Base-by-base conservation (phyloP, 2,888 invertebrate species). In the Dolichopus griseipennis region DNA sequence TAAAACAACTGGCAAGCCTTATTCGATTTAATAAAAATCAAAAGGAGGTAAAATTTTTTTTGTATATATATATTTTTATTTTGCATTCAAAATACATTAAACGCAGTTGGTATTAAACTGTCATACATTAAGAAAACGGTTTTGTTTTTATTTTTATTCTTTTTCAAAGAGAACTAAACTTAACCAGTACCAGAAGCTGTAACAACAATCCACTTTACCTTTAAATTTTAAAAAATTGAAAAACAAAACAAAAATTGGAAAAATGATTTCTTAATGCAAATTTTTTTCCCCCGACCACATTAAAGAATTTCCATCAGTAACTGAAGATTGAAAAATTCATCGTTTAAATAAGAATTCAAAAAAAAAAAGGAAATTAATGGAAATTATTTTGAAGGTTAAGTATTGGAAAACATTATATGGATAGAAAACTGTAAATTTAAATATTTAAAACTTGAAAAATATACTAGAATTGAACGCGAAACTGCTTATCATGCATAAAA, bases 71-170 rank as follows among this genome's bases (percentile, higher is more conserved):
- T 27, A 27, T 27, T 64, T 64, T 34, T 34, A 37, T 37, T 64
- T 64, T 64, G 64, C 64, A 64, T 64, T 64, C 27, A 37, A 64
- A 64, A 64, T 33, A 64, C 64, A 64, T 64, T 64, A 64, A 64
- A 64, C 64, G 64, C 64, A 64, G 64, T 64, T 64, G 64, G 20
- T 64, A 22, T 62, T 22, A 62, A 62, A 62, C 52, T 52, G 52
- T 52, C 52, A 52, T 52, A 15, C 52, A 52, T 52, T 52, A 52
- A 52, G 15, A 52, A 52, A 52, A 52, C 9, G 18, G 2, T 52
- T 52, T 52, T 52, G 9, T 52, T 52, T 52, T 52, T 18, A 18
- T 52, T 18, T 52, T 15, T 18, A 52, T 52, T 15, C 15, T 52
- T 52, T 18, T 52, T 18, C 18, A 52, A 27, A 27, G 3, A 2